Evolutionary conservation across 1,140 invertebrate genomes (phyloP).

Genomic region (Archegozetes longisetosus): DNA sequence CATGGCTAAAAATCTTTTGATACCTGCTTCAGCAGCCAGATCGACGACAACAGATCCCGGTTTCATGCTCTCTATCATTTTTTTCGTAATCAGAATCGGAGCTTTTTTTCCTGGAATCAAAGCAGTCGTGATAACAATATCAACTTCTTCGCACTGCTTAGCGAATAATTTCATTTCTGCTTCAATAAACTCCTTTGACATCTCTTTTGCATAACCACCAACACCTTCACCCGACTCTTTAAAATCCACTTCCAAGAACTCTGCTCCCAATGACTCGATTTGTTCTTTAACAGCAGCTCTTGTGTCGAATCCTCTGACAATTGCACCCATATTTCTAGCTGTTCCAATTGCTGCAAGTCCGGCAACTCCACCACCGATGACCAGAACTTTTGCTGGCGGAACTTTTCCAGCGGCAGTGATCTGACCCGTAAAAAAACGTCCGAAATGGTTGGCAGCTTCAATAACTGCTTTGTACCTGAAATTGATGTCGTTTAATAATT

Average conservation of each 20-base stretch:
- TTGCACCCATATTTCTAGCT: slow-evolving; percentile 72
- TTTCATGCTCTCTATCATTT: slow-evolving; percentile 66
- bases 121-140: slow-evolving; percentile 68
- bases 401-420: slow-evolving; percentile 72
- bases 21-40: slow-evolving; percentile 61
- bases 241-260: slow-evolving; percentile 60
- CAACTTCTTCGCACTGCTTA: slow-evolving; percentile 58
- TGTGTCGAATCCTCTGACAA: slow-evolving; percentile 73
- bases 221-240: slow-evolving; percentile 66
- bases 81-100: slow-evolving; percentile 60
- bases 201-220: slow-evolving; percentile 77
- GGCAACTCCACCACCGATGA: slow-evolving; percentile 76
- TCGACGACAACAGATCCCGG: slow-evolving; percentile 78
- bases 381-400: slow-evolving; percentile 64
- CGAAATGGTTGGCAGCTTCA: slow-evolving; percentile 74
- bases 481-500: too few species aligned
- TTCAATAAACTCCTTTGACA: slow-evolving; percentile 72
- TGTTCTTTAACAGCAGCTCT: slow-evolving; percentile 70
- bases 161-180: slow-evolving; percentile 72
- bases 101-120: slow-evolving; percentile 75
- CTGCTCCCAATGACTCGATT: slow-evolving; percentile 72
- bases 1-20: background rate
- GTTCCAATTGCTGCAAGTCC: slow-evolving; percentile 68
- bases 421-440: slow-evolving; percentile 70
- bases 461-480: slow-evolving; percentile 59